Evolutionary conservation across 1,140 invertebrate species (phyloP).

Genomic region (Scaptomyza montana): DNA sequence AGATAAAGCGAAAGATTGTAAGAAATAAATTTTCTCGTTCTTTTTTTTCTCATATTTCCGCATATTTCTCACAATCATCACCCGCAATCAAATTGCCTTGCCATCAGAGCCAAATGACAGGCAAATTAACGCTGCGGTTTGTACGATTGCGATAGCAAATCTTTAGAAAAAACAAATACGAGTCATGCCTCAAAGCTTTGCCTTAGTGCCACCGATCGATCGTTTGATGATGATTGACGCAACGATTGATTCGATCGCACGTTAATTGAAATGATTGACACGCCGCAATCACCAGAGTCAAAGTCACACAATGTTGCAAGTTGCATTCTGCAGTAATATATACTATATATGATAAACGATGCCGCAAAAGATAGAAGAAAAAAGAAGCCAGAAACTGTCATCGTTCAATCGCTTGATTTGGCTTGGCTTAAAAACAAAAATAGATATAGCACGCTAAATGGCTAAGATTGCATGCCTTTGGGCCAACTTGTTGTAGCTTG

Average conservation of each 20-base stretch:
- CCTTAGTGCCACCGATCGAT: neutral
- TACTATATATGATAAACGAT: constrained; percentile 63
- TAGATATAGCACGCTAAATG: constrained; percentile 42
- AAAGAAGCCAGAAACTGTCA: constrained; percentile 41
- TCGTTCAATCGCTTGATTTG: constrained; percentile 60
- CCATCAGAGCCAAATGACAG: constrained; percentile 36
- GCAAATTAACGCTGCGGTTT: constrained; percentile 76
- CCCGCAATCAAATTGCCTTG: neutral
- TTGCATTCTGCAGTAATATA: constrained; percentile 11
- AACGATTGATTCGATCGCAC: constrained; percentile 76
- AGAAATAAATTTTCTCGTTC: too few relatives aligned
- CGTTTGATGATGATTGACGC: constrained; percentile 72
- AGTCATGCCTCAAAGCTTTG: too few relatives aligned
- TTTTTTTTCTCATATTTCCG: neutral
- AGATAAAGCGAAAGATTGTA: too few relatives aligned
- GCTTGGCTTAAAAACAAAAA: constrained; percentile 60
- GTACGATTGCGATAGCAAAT: constrained; percentile 17
- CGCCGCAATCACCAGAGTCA: constrained; percentile 29
- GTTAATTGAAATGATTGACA: constrained; percentile 79
- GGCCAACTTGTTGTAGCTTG: constrained; percentile 25
- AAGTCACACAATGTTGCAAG: neutral
- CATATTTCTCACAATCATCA: neutral
- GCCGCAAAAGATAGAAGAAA: constrained; percentile 20
- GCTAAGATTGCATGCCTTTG: constrained; percentile 24
- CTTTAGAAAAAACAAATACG: too few relatives aligned